Conservation (phyloP, 2,113 vertebrate genomes). For the Vireo altiloquus region DNA sequence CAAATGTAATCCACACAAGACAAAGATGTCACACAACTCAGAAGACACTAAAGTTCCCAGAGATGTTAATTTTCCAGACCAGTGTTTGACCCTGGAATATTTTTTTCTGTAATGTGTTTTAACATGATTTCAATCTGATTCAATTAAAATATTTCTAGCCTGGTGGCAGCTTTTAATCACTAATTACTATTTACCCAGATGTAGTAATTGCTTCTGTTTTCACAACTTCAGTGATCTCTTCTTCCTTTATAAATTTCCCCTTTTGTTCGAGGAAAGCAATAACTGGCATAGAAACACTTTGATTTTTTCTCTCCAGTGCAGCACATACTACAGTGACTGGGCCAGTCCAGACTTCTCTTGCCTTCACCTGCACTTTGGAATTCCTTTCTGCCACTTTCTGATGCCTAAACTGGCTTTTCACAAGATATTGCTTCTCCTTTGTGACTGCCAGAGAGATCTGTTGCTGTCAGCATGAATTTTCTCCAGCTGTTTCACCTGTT, state of each 20-base stretch:
- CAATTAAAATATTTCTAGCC: not conserved
- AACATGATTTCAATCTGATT: not conserved
- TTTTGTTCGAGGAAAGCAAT: not conserved
- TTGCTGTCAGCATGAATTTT: not conserved
- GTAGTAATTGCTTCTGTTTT: not conserved
- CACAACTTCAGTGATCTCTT: not conserved
- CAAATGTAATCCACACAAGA: not conserved
- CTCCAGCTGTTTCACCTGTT: not conserved
- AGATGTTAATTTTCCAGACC: not conserved
- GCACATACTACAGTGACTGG: not conserved
- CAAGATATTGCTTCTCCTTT: not conserved
- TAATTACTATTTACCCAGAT: not conserved
- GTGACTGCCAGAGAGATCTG: not conserved
- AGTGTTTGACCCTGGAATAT: not conserved
- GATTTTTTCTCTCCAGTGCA: not conserved
- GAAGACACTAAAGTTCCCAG: not conserved
- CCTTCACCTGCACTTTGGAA: not conserved
- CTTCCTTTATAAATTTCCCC: not conserved
- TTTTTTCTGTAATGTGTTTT: not conserved
- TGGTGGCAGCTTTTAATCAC: not conserved
- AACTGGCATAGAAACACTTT: not conserved
- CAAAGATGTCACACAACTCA: not conserved
- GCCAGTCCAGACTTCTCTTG: not conserved
- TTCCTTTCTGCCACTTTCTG: not conserved
- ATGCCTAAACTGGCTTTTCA: not conserved